phyloP scores from a whole-genome alignment of 2,797 vertebrate genomes.

The Ptychadena robeensis region DNA sequence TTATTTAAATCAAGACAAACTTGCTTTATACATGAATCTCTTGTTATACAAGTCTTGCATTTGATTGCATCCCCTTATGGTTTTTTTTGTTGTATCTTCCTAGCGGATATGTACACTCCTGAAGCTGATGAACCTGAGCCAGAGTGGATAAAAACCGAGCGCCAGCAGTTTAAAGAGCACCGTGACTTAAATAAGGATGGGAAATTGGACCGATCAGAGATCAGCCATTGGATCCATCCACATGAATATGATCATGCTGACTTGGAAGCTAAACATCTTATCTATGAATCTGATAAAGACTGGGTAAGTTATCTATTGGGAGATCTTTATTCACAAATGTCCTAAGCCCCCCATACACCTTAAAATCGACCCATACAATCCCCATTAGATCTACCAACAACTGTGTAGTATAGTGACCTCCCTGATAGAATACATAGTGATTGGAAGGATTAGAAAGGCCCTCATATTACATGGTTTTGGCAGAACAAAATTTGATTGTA shows the following conservation, averaged over 20 bases:
- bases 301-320: constrained; percentile 71
- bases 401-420: no score
- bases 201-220: constrained; percentile 78
- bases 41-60: not conserved
- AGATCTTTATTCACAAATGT: not conserved
- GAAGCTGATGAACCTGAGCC: constrained; percentile 79
- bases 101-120: constrained; percentile 84
- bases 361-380: no score
- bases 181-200: constrained; percentile 88
- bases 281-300: constrained; percentile 83
- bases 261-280: constrained; percentile 86
- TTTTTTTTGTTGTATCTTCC: not conserved
- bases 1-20: no score
- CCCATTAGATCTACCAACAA: no score
- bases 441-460: no score
- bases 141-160: constrained; percentile 85
- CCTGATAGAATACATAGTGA: no score
- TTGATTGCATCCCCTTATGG: not conserved
- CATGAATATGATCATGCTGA: constrained; percentile 85
- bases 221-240: constrained; percentile 86
- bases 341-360: no score
- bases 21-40: no score
- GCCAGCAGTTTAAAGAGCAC: constrained; percentile 83
- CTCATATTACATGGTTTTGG: no score
- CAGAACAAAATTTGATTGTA: no score